These are phyloP conservation scores for Sylvia borin DNA, from an alignment of 2,797 vertebrate genomes.

Conservation along the genomic window DNA sequence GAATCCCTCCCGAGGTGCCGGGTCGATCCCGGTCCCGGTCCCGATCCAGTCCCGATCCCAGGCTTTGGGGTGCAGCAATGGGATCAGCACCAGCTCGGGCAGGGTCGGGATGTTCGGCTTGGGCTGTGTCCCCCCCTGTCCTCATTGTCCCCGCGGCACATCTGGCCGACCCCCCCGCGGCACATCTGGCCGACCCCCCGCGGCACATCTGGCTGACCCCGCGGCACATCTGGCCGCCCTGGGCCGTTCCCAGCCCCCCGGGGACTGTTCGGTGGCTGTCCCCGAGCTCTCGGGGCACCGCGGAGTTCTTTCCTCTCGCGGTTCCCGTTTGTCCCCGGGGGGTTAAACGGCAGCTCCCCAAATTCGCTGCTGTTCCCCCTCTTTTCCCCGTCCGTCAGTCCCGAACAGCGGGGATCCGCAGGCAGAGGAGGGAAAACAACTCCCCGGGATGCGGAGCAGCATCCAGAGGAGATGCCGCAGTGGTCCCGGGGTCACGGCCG, in stretches of 20 bases:
- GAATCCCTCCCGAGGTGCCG: fast-evolving
- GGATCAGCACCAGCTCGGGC: neutral
- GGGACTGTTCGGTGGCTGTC: fast-evolving
- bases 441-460: fast-evolving
- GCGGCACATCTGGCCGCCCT: fast-evolving
- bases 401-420: neutral
- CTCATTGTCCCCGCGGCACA: neutral
- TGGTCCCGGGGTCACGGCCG: too few species aligned
- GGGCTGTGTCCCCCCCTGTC: neutral
- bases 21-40: neutral
- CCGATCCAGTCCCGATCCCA: neutral
- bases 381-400: neutral
- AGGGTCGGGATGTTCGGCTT: neutral
- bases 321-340: neutral
- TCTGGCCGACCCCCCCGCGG: neutral
- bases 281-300: fast-evolving
- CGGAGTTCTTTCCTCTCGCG: neutral
- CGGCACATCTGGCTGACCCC: neutral
- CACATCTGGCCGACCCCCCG: neutral
- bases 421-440: neutral
- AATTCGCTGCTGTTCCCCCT: neutral
- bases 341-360: neutral
- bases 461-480: neutral
- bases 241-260: fast-evolving
- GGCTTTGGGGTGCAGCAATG: neutral